Base-by-base conservation (phyloP, 2,113 vertebrate genomes). In the Xiphophorus couchianus region DNA sequence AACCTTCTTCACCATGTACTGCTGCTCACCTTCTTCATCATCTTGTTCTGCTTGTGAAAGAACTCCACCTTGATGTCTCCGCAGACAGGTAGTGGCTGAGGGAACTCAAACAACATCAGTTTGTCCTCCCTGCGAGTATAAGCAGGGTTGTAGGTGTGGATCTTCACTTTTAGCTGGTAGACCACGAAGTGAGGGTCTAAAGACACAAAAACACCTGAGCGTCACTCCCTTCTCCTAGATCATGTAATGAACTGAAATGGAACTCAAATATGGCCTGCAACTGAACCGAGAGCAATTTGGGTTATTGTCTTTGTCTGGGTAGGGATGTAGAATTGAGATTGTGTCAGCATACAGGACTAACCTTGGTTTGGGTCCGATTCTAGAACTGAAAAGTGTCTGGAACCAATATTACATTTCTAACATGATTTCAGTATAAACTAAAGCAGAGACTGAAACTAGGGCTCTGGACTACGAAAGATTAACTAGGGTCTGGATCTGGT, bases 11-110 rank as follows among this genome's bases (percentile, higher is more conserved):
- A 54, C 22, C 14, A 0, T 33, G 27, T 19, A 4, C 37, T 7
- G 0, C 4, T 62, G 76, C 93, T 27, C 78, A 99, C 97, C 97
- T 99, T 99, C 94, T 98, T 99, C 95, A 97, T 95, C 96, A 99
- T 96, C 92, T 97, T 98, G 95, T 97, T 99, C 93, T 98, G 97
- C 84, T 99, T 99, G 94, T 99, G 97, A 94, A 98, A 99, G 90
- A 99, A 98, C 81, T 99, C 97, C 94, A 99, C 97, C 93, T 99
- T 99, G 93, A 99, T 97, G 93, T 99, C 97, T 74, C 97, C 97
- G 28, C 97, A 99, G 66, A 99, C 97, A 0, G 97, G 97, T 82
- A 99, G 93, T 1, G 96, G 96, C 78, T 98, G 97, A 19, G 97
- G 97, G 84, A 99, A 97, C 92, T 98, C 97, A 77, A 98, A 98